Evolutionary conservation across 2,888 invertebrate species (phyloP).

Genomic region (Watsonalla binaria): DNA sequence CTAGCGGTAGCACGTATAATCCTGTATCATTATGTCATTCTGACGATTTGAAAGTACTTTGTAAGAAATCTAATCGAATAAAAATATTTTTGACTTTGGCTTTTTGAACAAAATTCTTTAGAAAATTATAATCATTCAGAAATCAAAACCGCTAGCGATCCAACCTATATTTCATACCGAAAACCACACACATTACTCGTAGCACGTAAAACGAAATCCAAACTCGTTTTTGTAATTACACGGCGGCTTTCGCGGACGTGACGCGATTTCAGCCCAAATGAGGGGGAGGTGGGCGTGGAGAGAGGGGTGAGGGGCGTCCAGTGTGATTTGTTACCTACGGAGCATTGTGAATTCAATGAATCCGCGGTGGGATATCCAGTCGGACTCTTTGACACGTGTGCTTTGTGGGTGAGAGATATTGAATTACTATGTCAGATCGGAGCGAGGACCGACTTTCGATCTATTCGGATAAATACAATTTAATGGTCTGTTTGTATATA

Average conservation of each 20-base stretch:
- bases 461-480: too few species aligned
- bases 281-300: slow-evolving; percentile 16
- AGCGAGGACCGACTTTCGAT: not conserved
- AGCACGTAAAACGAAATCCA: slow-evolving; percentile 25
- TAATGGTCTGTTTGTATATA: too few species aligned
- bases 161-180: slow-evolving; percentile 11
- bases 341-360: slow-evolving; percentile 33
- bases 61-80: too few species aligned
- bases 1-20: too few species aligned
- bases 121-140: too few species aligned
- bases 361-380: slow-evolving; percentile 28
- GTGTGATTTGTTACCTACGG: slow-evolving; percentile 36
- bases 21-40: too few species aligned
- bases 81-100: too few species aligned
- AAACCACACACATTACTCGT: slow-evolving; percentile 18
- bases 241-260: slow-evolving; percentile 35
- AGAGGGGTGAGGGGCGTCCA: slow-evolving; percentile 14
- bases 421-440: not conserved
- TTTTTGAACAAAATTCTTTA: too few species aligned
- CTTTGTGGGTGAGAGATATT: slow-evolving; percentile 11
- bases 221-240: slow-evolving; percentile 46
- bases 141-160: too few species aligned
- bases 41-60: too few species aligned
- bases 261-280: slow-evolving; percentile 38
- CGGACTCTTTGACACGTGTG: slow-evolving; percentile 33